These are phyloP conservation scores for Vanessa tameamea DNA, from an alignment of 1,140 invertebrate species.

Conservation along the genomic window DNA sequence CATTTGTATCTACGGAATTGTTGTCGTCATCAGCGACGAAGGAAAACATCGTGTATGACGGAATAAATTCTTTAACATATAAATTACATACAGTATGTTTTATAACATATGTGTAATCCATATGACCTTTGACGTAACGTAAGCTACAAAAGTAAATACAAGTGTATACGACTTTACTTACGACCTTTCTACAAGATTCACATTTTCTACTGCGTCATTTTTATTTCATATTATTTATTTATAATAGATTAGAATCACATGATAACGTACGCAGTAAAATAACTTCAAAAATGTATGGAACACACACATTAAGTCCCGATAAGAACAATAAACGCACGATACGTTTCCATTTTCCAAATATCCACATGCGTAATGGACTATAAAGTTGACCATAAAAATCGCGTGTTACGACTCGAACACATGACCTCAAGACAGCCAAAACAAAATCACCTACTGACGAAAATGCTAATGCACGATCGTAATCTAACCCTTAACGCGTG, in stretches of 20 bases:
- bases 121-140: too few relatives aligned
- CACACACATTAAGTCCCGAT: slow-evolving; percentile 12
- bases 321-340: slow-evolving; percentile 25
- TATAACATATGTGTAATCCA: too few relatives aligned
- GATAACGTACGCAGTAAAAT: neutral
- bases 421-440: slow-evolving; percentile 70
- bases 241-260: slow-evolving; percentile 4
- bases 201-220: neutral
- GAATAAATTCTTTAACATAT: too few relatives aligned
- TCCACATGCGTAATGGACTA: slow-evolving; percentile 34
- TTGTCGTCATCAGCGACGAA: too few relatives aligned
- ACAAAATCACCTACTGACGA: slow-evolving; percentile 49
- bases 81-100: too few relatives aligned
- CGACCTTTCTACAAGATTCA: too few relatives aligned
- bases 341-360: slow-evolving; percentile 28
- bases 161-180: too few relatives aligned
- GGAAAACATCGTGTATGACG: too few relatives aligned
- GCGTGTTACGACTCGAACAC: slow-evolving; percentile 63
- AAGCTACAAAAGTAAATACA: too few relatives aligned
- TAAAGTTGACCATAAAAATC: slow-evolving; percentile 45
- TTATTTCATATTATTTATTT: neutral
- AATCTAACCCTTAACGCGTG: slow-evolving; percentile 67
- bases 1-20: too few relatives aligned
- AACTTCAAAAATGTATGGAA: neutral
- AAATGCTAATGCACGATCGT: slow-evolving; percentile 74